Evolutionary conservation across 2,797 vertebrate species (phyloP).

Genomic region (Scomberomorus guttatus): DNA sequence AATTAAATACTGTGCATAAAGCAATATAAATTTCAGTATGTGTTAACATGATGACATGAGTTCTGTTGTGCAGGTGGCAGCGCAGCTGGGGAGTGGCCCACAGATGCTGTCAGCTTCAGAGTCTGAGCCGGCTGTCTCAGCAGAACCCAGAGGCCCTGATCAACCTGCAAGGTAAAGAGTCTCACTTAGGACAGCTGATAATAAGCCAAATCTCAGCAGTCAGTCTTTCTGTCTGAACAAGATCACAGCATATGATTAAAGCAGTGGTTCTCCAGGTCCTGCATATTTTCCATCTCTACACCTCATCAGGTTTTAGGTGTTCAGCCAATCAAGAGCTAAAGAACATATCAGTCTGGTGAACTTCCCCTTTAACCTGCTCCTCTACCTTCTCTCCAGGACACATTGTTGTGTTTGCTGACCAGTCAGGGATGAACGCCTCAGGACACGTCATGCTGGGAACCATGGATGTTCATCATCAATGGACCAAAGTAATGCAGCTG

Average conservation of each 20-base stretch:
- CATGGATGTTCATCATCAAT: slow-evolving; percentile 97
- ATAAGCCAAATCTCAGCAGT: too few relatives aligned
- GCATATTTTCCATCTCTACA: too few relatives aligned
- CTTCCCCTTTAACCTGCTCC: background rate
- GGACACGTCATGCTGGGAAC: slow-evolving; percentile 96
- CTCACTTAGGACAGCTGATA: background rate
- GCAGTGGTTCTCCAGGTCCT: too few relatives aligned
- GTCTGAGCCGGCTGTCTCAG: slow-evolving; percentile 91
- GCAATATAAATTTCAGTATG: too few relatives aligned
- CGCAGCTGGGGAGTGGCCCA: slow-evolving; percentile 96
- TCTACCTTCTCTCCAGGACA: slow-evolving; percentile 82
- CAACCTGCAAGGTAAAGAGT: slow-evolving; percentile 90
- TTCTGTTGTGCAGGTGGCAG: slow-evolving; percentile 91
- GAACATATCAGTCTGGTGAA: too few relatives aligned
- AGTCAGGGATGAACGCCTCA: slow-evolving; percentile 93
- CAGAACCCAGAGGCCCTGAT: slow-evolving; percentile 90
- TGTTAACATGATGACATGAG: background rate
- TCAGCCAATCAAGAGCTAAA: too few relatives aligned
- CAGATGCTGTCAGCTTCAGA: slow-evolving; percentile 93
- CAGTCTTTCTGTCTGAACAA: too few relatives aligned
- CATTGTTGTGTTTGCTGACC: slow-evolving; percentile 92
- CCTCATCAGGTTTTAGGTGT: too few relatives aligned
- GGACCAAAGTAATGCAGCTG: slow-evolving; percentile 89
- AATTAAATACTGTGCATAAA: background rate
- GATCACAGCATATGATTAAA: too few relatives aligned